These are phyloP conservation scores for Proales similis DNA, from an alignment of 1,140 invertebrate species.

Conservation along the genomic window DNA sequence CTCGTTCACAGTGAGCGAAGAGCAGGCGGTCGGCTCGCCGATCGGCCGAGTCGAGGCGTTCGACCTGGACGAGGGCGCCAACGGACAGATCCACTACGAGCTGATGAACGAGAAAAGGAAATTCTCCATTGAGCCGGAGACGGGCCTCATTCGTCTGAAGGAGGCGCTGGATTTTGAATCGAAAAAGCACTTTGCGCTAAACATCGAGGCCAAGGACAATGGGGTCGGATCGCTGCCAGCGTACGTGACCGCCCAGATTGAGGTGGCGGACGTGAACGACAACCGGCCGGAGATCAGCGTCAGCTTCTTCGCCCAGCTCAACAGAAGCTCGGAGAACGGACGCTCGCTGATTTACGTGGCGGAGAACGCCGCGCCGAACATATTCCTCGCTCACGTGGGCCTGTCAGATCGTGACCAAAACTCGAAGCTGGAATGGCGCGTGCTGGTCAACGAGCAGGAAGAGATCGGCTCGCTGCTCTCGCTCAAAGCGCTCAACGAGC, in stretches of 20 bases:
- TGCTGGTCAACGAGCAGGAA: not conserved
- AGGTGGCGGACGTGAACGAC: constrained; percentile 20
- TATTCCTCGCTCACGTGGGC: constrained; percentile 23
- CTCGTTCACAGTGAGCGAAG: not conserved
- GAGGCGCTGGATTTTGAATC: constrained; percentile 29
- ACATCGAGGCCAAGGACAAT: not conserved
- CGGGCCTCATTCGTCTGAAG: not conserved
- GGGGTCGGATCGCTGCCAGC: not conserved
- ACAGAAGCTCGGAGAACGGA: not conserved
- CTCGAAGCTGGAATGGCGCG: not conserved
- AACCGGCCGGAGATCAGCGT: not conserved
- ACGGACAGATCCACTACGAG: not conserved
- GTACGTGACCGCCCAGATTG: constrained; percentile 2
- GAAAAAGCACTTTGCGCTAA: constrained; percentile 14
- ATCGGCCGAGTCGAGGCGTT: constrained; percentile 20
- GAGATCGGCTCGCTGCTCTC: no score
- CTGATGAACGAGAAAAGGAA: not conserved
- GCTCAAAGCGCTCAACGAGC: not conserved
- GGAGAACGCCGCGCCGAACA: not conserved
- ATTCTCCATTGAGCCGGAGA: not conserved
- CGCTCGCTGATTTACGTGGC: not conserved
- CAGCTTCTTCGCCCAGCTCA: constrained; percentile 6
- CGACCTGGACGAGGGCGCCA: constrained; percentile 14
- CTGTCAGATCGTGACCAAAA: constrained; percentile 5
- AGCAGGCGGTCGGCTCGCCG: not conserved